phyloP scores from a whole-genome alignment of 2,888 invertebrate genomes.

The Cheilosia soror region DNA sequence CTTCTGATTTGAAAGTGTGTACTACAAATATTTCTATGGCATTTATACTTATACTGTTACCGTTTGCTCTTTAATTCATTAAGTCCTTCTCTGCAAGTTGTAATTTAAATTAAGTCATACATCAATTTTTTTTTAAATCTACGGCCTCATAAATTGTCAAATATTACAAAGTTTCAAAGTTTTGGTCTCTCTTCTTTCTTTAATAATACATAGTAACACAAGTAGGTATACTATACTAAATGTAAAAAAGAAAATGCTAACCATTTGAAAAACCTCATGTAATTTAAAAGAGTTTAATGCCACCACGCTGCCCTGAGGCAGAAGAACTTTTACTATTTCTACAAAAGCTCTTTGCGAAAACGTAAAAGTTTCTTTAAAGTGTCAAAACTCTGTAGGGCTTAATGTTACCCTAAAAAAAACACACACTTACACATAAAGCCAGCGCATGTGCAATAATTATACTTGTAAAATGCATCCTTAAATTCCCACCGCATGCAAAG shows the following conservation, averaged over 20 bases:
- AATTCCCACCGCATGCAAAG: constrained; percentile 22
- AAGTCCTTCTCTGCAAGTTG: too few species aligned
- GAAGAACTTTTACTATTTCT: constrained; percentile 36
- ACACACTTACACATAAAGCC: constrained; percentile 7
- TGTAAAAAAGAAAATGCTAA: not conserved
- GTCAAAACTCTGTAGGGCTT: not conserved
- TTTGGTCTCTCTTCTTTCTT: too few species aligned
- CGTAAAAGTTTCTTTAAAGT: constrained; percentile 44
- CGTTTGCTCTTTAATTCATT: too few species aligned
- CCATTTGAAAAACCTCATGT: not conserved
- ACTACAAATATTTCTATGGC: too few species aligned
- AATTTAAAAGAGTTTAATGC: not conserved
- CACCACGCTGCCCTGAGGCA: not conserved
- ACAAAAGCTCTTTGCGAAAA: constrained; percentile 36
- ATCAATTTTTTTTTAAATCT: too few species aligned
- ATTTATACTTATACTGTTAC: too few species aligned
- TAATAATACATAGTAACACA: too few species aligned
- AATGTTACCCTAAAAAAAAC: not conserved
- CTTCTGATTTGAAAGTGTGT: too few species aligned
- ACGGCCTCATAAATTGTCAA: too few species aligned
- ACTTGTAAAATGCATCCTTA: constrained; percentile 69
- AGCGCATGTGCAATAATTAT: constrained; percentile 63
- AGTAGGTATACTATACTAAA: too few species aligned
- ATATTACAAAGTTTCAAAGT: too few species aligned
- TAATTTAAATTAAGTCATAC: too few species aligned